Base-by-base conservation (phyloP, 2,888 invertebrate genomes). In the Beris morrisii region DNA sequence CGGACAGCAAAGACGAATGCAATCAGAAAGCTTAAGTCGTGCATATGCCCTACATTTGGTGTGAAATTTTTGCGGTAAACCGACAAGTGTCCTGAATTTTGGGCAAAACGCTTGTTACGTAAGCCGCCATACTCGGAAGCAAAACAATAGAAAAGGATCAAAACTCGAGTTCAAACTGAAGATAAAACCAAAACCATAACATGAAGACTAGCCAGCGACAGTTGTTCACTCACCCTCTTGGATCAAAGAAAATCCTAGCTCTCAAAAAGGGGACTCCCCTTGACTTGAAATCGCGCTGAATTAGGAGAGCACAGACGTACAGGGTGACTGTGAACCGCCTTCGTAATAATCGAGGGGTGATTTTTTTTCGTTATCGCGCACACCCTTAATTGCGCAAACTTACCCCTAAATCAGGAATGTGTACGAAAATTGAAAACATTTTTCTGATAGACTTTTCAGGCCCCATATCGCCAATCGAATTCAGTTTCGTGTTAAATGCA, bases 401-500 rank as follows among this genome's bases (percentile, higher is more conserved):
- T n/a, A 31, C 61, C 50, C 58, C 61, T 61, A 15, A 50, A 50
- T 61, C 22, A 61, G 32, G 9, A 22, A 22, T 22, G 48, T 22
- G 11, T 50, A 38, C n/a, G 31, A 52, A 32, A 52, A 12, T 9
- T 50, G 52, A 61, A 50, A 44, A 44, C 12, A 52, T 61, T 56
- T 50, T 50, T n/a, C 38, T 61, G 61, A 61, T 38, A 9, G 38
- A 61, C 61, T 61, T 52, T 61, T 61, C 50, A 32, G 28, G 50
- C 28, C 52, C 45, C 61, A 50, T 61, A 61, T 61, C 61, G 50
- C 28, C 43, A 31, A 38, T 38, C 38, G 53, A 54, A 64, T 73
- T 78, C 75, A 79, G 78, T 78, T 77, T 77, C 78, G 78, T 79
- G 77, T 79, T 78, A 75, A 74, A 75, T 74, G 77, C 77, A 75